Percentiles rank a stretch among this genome's conserved stretches.
These are phyloP conservation scores for Ceuthmochares aereus DNA, from an alignment of 2,113 vertebrate species.

Conservation along the genomic window DNA sequence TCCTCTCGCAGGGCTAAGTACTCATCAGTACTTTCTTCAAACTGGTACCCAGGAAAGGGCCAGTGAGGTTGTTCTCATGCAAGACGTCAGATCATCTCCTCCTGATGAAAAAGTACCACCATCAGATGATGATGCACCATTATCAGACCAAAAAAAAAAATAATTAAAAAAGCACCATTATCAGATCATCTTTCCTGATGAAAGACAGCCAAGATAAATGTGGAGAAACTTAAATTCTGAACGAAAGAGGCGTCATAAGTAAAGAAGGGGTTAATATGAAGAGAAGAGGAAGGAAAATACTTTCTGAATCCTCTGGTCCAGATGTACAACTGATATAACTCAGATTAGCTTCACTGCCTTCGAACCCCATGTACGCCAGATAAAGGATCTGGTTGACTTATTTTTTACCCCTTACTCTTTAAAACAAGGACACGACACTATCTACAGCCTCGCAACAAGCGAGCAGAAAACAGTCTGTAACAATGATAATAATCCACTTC, in stretches of 20 bases:
- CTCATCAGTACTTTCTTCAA: background rate
- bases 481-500: background rate
- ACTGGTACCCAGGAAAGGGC: background rate
- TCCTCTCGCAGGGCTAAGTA: background rate
- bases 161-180: too few species aligned
- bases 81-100: background rate
- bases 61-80: background rate
- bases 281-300: background rate
- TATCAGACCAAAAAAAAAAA: too few species aligned
- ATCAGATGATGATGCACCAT: too few species aligned
- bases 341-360: slow-evolving; percentile 6
- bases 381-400: background rate
- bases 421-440: background rate
- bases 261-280: background rate
- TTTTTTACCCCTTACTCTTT: background rate
- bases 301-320: background rate
- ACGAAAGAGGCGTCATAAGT: background rate
- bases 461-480: background rate
- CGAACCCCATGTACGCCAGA: background rate
- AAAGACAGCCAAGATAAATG: background rate
- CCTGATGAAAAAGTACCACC: background rate
- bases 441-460: background rate
- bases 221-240: background rate
- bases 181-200: background rate
- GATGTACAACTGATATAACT: background rate